Base-by-base conservation (phyloP, 2,797 vertebrate genomes). In the Fundulus diaphanus region DNA sequence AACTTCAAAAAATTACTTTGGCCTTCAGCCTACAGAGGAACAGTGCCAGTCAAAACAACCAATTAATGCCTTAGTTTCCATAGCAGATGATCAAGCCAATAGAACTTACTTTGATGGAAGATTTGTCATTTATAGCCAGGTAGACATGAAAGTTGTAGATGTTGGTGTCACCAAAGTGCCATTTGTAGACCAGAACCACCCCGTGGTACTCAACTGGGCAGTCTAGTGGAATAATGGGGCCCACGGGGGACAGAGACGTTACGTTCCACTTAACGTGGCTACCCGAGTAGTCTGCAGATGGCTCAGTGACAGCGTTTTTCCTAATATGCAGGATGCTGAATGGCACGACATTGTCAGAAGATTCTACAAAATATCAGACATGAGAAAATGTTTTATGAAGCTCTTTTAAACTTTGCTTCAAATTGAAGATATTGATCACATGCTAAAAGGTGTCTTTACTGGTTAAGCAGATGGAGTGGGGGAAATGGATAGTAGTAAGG, bases 291-390 rank as follows among this genome's bases (percentile, higher is more conserved):
- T 96, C 96, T 0, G 78, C 88, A 0, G 95, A 94, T 0, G 95
- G 90, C 86, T 98, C 96, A 0, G 97, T 92, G 76, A 92, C 75
- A 0, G 94, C 76, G 0, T 90, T 80, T 6, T 89, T 87, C 83
- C 96, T 96, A 12, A 97, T 51, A 70, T 97, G 97, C 11, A 97
- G 92, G 69, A 98, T 94, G 44, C 92, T 94, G 92, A 98, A 97
- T 0, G 80, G 93, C 92, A 94, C 92, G 16, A 87, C 89, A 1
- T 90, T 77, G 0, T 92, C 93, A 20, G 86, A 83, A 63, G 93
- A 96, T 96, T 86, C 12, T 7, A 46, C 73, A 57, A 37, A 49
- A 80, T 20, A 24, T 70, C 29, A 9, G 57, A 59, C 29, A 59
- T 33, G 31, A 33, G 13, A 59, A 31, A 33, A 27, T 15, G 24